These are phyloP conservation scores for Palythoa grandis DNA, from an alignment of 92 coral and sea anemone species.

Conservation along the genomic window DNA sequence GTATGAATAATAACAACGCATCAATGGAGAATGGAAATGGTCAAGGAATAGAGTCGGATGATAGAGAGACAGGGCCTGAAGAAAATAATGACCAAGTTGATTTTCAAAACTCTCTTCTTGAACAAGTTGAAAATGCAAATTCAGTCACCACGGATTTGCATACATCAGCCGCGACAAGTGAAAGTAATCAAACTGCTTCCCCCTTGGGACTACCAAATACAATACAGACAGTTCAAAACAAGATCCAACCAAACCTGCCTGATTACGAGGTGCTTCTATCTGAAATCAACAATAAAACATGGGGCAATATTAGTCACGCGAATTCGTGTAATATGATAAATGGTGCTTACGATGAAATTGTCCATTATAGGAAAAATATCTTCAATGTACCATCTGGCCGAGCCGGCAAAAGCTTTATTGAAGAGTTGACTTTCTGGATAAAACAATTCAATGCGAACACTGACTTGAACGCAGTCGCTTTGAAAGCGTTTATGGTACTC, in stretches of 20 bases:
- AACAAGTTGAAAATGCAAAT: too few relatives aligned
- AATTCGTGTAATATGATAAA: slow-evolving; percentile 32
- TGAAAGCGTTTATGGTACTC: slow-evolving; percentile 57
- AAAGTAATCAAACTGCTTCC: too few relatives aligned
- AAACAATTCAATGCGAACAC: slow-evolving; percentile 43
- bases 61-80: not conserved
- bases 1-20: too few relatives aligned
- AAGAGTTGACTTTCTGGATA: slow-evolving; percentile 52
- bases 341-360: slow-evolving; percentile 48
- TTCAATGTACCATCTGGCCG: slow-evolving; percentile 59
- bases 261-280: slow-evolving; percentile 53
- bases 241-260: slow-evolving; percentile 53
- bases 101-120: too few relatives aligned
- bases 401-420: too few relatives aligned
- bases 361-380: slow-evolving; percentile 53
- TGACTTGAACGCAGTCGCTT: slow-evolving; percentile 38
- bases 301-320: slow-evolving; percentile 60
- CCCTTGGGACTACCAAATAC: not conserved
- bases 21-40: not conserved
- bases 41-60: not conserved
- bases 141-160: too few relatives aligned
- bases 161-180: too few relatives aligned
- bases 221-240: not conserved
- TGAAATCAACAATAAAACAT: slow-evolving; percentile 47
- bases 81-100: too few relatives aligned